Evolutionary conservation across 2,888 invertebrate species (phyloP).

Genomic region (Tetragnatha montana): DNA sequence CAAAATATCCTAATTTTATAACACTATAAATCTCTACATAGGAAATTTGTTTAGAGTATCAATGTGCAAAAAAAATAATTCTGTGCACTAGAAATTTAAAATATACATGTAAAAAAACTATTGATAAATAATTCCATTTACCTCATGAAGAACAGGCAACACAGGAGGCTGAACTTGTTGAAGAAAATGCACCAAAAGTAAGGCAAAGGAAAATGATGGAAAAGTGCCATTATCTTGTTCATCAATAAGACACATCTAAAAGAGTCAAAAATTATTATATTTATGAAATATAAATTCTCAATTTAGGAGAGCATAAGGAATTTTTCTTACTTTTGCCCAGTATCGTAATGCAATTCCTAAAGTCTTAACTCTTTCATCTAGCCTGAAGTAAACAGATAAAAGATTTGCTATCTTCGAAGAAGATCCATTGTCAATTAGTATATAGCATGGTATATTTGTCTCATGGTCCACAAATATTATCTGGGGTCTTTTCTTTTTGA

Average conservation of each 20-base stretch:
- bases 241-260: conserved; percentile 77
- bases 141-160: conserved; percentile 78
- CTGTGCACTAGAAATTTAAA: background rate
- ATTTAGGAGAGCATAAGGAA: background rate
- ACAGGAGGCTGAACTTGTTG: conserved; percentile 76
- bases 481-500: conserved; percentile 62
- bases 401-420: conserved; percentile 55
- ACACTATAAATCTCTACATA: too few species aligned
- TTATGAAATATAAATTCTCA: background rate
- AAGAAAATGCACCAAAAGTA: conserved; percentile 79
- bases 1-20: too few species aligned
- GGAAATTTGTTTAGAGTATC: too few species aligned
- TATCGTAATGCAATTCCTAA: conserved; percentile 75
- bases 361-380: conserved; percentile 75
- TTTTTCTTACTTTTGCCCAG: conserved; percentile 77
- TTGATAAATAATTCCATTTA: conserved; percentile 68
- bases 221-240: conserved; percentile 77
- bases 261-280: too few species aligned
- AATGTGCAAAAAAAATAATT: too few species aligned
- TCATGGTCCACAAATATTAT: conserved; percentile 62
- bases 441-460: conserved; percentile 48
- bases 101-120: background rate
- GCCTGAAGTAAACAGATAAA: conserved; percentile 73
- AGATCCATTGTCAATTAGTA: conserved; percentile 51
- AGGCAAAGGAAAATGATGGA: conserved; percentile 77